Percentiles rank a stretch among this genome's conserved stretches.
These are phyloP conservation scores for Ellobium chinense DNA, from an alignment of 2,888 invertebrate species.

Conservation along the genomic window DNA sequence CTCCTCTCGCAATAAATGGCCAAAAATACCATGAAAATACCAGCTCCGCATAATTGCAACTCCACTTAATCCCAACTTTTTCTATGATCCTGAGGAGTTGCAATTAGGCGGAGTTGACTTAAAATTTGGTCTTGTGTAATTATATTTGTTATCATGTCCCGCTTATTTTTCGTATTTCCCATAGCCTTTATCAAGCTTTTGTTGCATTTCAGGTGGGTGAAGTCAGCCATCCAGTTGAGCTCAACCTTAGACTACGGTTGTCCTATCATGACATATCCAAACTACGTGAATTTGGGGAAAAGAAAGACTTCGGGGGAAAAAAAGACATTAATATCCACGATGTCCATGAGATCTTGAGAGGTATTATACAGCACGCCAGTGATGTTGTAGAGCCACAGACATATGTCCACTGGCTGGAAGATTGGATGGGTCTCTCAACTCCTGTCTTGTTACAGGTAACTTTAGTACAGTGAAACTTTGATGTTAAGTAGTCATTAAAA, in stretches of 20 bases:
- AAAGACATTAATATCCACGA: conserved; percentile 13
- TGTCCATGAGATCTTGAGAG: conserved; percentile 14
- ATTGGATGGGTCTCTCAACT: conserved; percentile 19
- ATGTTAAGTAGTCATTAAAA: not conserved
- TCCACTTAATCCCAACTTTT: no score
- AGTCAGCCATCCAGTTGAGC: not conserved
- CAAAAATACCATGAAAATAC: no score
- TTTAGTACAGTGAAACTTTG: not conserved
- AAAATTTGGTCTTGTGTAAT: not conserved
- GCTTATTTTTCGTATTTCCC: not conserved
- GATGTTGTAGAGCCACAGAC: not conserved
- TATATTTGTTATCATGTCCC: not conserved
- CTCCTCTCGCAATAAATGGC: no score
- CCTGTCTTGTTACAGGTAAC: not conserved
- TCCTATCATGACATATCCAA: conserved; percentile 25
- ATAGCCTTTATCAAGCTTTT: no score
- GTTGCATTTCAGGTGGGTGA: conserved; percentile 12
- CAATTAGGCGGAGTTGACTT: not conserved
- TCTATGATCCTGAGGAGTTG: no score
- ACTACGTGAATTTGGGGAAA: conserved; percentile 22
- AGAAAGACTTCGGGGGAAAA: not conserved
- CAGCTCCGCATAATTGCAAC: no score
- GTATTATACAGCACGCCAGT: conserved; percentile 3
- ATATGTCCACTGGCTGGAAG: conserved; percentile 22
- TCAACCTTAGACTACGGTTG: conserved; percentile 14